Evolutionary conservation across 1,140 invertebrate genomes (phyloP).

Genomic region (Achroia grisella): DNA sequence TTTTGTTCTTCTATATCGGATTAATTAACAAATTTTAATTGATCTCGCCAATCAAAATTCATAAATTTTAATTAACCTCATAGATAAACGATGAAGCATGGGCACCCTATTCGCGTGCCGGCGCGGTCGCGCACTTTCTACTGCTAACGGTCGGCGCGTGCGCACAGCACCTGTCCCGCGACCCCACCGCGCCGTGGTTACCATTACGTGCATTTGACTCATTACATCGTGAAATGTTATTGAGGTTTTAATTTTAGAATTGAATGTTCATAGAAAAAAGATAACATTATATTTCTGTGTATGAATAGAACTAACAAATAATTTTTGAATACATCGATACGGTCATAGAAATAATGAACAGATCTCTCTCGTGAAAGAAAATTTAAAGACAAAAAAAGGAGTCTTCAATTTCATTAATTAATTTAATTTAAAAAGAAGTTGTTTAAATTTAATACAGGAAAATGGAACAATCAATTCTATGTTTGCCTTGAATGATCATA

Average conservation of each 20-base stretch:
- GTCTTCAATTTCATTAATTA: no score
- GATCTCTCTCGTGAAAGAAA: no score
- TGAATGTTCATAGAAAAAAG: background rate
- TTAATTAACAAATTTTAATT: no score
- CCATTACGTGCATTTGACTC: conserved; percentile 27
- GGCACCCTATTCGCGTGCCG: conserved; percentile 55
- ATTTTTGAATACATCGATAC: no score
- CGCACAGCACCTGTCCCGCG: conserved; percentile 60
- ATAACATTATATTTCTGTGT: background rate
- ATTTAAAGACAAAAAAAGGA: no score
- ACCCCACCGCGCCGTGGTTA: conserved; percentile 41
- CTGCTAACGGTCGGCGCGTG: conserved; percentile 70
- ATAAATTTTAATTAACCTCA: background rate
- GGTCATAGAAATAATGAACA: no score
- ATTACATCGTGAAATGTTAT: conserved; percentile 25
- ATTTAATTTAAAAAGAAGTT: no score
- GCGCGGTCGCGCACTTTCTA: conserved; percentile 67
- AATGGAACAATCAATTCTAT: no score
- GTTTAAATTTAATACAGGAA: no score
- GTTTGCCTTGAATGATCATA: no score
- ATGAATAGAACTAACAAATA: background rate
- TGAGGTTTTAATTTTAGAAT: conserved; percentile 2
- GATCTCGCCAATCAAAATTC: background rate
- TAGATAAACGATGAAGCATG: conserved; percentile 4
- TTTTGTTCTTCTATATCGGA: background rate